Evolutionary conservation across 2,888 invertebrate species (phyloP), one percentile per base, ranked within the genome.

Genomic region (Agrotis exclamationis): DNA sequence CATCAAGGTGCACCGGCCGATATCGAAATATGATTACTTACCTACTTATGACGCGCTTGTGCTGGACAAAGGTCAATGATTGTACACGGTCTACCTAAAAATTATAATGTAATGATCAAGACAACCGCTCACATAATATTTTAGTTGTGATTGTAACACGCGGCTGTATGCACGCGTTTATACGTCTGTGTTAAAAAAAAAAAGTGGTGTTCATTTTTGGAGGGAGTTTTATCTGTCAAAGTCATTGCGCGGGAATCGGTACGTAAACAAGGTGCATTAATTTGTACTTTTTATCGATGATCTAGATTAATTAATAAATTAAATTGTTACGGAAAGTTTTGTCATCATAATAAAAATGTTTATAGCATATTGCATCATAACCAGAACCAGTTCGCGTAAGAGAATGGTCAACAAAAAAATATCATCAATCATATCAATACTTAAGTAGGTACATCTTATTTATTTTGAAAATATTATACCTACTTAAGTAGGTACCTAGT

Each of bases 141-240:
- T 39, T 84, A 85, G 85, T 85, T 51, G 64, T 64, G 68, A 39
- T 44, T 58, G 70, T 76, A 76, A 62, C 71, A 22, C 78, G 80
- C 76, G 82, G 68, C 80, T 51, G 80, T 60, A 66, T 67, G 73
- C 71, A 82, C 85, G 85, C 70, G 80, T 70, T 64, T 14, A n/a
- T 63, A 56, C 54, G 58, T 59, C 65, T 63, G 85, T 85, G 84
- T 71, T 75, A 39, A 48, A 39, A 64, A 48, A 57, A 72, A 63
- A 72, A 67, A 60, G 59, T 70, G 60, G 77, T 72, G 63, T 56
- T 71, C 53, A 18, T 63, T 69, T 74, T 54, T 62, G 70, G 74
- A 72, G 22, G 70, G 66, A 75, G 18, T 60, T 50, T 59, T 47
- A 60, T 9, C 67, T 68, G 70, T 62, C 56, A 63, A 33, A 33